Evolutionary conservation across 2,888 invertebrate genomes (phyloP), one percentile per base, ranked within the genome.

Genomic region (Oscheius onirici): DNA sequence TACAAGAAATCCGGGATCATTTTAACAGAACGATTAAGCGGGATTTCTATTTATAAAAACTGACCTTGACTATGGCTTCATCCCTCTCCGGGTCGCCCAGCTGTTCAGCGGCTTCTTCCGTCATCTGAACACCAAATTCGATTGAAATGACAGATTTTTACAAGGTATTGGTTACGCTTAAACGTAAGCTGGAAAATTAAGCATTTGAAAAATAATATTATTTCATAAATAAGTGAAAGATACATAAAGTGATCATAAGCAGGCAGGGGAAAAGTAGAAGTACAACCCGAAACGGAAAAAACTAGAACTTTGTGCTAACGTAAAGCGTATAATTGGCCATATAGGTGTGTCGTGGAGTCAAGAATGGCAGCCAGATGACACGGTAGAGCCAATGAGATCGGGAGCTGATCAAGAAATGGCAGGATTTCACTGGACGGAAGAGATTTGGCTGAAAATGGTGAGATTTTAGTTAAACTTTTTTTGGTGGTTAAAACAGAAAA

Each of bases 341-440:
- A 2, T n/a, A 24, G 41, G 72, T 76, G 24, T 73, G 41, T 40
- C 66, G 66, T 20, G 17, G 55, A 46, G 68, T 54, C n/a, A 89
- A 51, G 77, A 88, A 89, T 34, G 90, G 90, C 74, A 90, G 83
- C 86, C 89, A 90, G 83, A 90, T 90, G 11, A 90, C 89, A 68
- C 90, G 83, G 77, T 88, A 88, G 15, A 90, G 76, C 58, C 76
- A 77, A 54, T 86, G 83, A 1, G 88, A 88, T 22, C 86, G 83
- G 41, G 82, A 73, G 22, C 86, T 73, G 79, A 89, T 87, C 22
- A 90, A 76, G 81, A 90, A 90, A 70, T 86, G 83, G 2, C 86
- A 77, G 10, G 88, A 85, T 8, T 81, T 75, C 15, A 89, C 73
- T n/a, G 88, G 76, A 60, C 85, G 87, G 88, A 89, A 87, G 78